Conservation (phyloP, 1,140 invertebrate species). For the Ceratitis capitata region DNA sequence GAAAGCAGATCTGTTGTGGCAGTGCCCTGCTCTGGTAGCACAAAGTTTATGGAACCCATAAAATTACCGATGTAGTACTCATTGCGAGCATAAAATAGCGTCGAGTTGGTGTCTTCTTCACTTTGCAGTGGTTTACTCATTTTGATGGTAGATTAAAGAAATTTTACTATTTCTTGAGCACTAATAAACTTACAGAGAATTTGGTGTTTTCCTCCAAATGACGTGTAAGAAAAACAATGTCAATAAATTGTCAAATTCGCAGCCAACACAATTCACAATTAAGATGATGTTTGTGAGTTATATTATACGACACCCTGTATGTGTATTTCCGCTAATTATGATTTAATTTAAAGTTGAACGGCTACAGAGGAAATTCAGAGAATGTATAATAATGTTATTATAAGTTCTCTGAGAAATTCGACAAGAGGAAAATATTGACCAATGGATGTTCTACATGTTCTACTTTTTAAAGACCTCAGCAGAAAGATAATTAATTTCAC, state of each 20-base stretch:
- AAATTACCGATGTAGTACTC: slow-evolving; percentile 63
- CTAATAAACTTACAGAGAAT: neutral
- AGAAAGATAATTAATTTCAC: too few relatives aligned
- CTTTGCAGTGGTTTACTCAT: slow-evolving; percentile 54
- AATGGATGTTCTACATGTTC: too few relatives aligned
- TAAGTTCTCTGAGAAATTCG: too few relatives aligned
- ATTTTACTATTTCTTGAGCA: neutral
- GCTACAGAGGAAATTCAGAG: too few relatives aligned
- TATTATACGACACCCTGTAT: too few relatives aligned
- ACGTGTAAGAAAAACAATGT: slow-evolving; percentile 38
- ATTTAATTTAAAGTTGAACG: too few relatives aligned
- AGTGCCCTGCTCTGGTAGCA: slow-evolving; percentile 58
- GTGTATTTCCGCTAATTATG: too few relatives aligned
- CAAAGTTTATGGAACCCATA: slow-evolving; percentile 64
- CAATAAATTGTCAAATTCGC: neutral
- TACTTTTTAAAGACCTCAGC: too few relatives aligned
- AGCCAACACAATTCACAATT: slow-evolving; percentile 1
- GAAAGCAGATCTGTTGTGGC: slow-evolving; percentile 59
- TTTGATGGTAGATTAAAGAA: slow-evolving; percentile 34
- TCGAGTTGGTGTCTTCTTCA: slow-evolving; percentile 59
- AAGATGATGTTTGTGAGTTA: neutral
- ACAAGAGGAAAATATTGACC: too few relatives aligned
- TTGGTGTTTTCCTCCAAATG: slow-evolving; percentile 29
- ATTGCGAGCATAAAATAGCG: slow-evolving; percentile 61
- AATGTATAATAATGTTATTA: too few relatives aligned